These are phyloP conservation scores for Pseudanteris insignis DNA, from an alignment of 2,888 invertebrate species.

Conservation along the genomic window DNA sequence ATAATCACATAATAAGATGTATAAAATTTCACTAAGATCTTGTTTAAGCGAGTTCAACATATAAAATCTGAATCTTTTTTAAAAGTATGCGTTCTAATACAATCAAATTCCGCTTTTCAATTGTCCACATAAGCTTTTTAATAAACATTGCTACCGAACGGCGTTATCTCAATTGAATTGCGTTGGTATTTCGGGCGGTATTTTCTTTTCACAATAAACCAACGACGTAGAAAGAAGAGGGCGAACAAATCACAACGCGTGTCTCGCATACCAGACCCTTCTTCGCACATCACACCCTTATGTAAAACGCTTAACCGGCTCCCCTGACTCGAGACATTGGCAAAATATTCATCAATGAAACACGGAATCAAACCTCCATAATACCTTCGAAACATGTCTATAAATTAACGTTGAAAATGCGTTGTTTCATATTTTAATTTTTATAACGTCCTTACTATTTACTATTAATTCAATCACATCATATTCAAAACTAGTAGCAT, in stretches of 20 bases:
- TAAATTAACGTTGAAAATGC: no score
- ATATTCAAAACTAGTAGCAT: no score
- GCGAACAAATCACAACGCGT: conserved; percentile 64
- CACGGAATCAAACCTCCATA: no score
- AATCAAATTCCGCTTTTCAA: no score
- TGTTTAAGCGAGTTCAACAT: conserved; percentile 26
- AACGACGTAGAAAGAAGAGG: conserved; percentile 41
- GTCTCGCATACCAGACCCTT: conserved; percentile 64
- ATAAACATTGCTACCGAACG: conserved; percentile 16
- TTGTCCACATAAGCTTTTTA: no score
- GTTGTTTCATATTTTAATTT: no score
- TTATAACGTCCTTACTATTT: no score
- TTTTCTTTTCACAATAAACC: no score
- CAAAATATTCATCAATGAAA: conserved; percentile 61
- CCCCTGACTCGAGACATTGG: conserved; percentile 51
- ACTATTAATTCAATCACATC: no score
- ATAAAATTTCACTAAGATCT: conserved; percentile 41
- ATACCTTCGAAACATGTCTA: no score
- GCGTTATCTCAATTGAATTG: conserved; percentile 29
- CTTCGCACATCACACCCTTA: conserved; percentile 59
- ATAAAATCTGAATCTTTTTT: no score
- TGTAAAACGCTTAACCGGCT: conserved; percentile 57
- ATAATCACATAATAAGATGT: conserved; percentile 36
- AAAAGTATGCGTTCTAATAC: no score
- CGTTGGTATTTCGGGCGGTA: conserved; percentile 8